Evolutionary conservation across 2,888 invertebrate species (phyloP), one percentile per base, ranked within the genome.

Genomic region (Protula sp.): DNA sequence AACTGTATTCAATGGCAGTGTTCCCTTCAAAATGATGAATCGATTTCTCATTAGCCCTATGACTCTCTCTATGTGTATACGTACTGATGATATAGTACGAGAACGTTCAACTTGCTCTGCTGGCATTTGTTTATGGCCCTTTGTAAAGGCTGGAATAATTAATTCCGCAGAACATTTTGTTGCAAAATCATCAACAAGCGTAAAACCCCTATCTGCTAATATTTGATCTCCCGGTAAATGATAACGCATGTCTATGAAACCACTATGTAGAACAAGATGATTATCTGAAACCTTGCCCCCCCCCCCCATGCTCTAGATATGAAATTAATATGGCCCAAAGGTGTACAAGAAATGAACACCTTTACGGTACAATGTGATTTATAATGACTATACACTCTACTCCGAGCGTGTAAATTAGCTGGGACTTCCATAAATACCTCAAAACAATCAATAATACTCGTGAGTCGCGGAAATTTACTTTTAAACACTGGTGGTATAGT

Each of bases 181-280:
- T 5, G 57, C 57, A 28, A 57, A 5, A 3, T 56, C 56, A 14
- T 56, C 47, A 5, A 4, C 4, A 4, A 56, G 3, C 4, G 48
- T 50, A 24, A 56, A 56, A 4, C 56, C 56, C 5, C 56, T 9
- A 31, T 56, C 56, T 24, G 47, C 56, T 48, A 56, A n/a, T 3
- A 68, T 65, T 47, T 67, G 63, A 55, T 67, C 66, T 27, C 61
- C 64, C 28, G 64, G 67, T 3, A 57, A 28, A 56, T 66, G 66
- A 19, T 57, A 62, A 9, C 57, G 59, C 1, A 22, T 28, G 26
- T 2, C 24, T 26, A 69, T 60, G 51, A 64, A 67, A 2, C 61
- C 62, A 2, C 63, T 66, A 1, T 50, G 27, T 5, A 65, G 30
- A 4, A 64, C 65, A 57, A 68, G 61, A n/a, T 64, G 14, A 26